Evolutionary conservation across 2,888 invertebrate genomes (phyloP).

Genomic region (Drosophila neotestacea): DNA sequence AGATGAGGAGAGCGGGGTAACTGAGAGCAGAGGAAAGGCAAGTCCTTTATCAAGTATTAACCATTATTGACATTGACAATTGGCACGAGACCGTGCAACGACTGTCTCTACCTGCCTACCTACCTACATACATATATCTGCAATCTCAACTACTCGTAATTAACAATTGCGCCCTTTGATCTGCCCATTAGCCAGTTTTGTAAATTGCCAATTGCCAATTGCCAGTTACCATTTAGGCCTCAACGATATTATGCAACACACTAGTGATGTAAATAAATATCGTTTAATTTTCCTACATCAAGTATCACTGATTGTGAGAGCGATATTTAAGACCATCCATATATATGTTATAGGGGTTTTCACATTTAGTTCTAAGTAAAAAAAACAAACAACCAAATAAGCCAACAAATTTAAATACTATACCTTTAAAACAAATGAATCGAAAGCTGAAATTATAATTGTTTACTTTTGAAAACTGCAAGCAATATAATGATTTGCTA

Average conservation of each 20-base stretch:
- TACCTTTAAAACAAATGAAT: too few relatives aligned
- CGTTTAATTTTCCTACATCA: too few relatives aligned
- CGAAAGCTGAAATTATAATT: too few relatives aligned
- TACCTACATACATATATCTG: neutral
- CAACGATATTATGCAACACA: slow-evolving; percentile 14
- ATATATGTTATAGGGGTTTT: too few relatives aligned
- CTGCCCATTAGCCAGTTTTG: slow-evolving; percentile 5
- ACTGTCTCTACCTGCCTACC: slow-evolving; percentile 17
- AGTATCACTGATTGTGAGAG: too few relatives aligned
- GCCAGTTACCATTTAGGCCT: neutral
- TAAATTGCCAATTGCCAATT: slow-evolving; percentile 1
- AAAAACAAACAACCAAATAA: too few relatives aligned
- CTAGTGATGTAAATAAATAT: too few relatives aligned
- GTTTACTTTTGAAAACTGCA: too few relatives aligned
- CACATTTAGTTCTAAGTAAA: too few relatives aligned
- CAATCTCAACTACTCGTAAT: slow-evolving; percentile 37
- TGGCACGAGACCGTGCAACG: slow-evolving; percentile 53
- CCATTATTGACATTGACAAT: slow-evolving; percentile 81
- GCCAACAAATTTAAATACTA: neutral
- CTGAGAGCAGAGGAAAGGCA: neutral
- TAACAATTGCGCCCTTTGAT: slow-evolving; percentile 64
- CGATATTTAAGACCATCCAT: too few relatives aligned
- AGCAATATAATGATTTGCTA: too few relatives aligned
- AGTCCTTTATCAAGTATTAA: slow-evolving; percentile 68
- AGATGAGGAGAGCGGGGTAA: neutral